Evolutionary conservation across 2,888 invertebrate species (phyloP).

Genomic region (Tachystola acroxantha): DNA sequence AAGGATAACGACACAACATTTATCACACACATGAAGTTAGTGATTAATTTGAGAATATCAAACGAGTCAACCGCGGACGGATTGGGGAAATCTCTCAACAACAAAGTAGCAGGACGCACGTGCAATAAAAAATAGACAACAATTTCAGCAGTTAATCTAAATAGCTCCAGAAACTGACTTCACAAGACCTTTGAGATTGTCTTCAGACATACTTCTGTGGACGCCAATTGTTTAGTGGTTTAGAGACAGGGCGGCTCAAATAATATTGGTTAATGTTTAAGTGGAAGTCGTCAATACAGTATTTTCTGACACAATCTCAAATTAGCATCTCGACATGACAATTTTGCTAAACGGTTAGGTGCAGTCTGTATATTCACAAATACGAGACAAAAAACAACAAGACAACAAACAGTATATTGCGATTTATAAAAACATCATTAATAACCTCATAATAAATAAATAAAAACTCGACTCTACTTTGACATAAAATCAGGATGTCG

Average conservation of each 20-base stretch:
- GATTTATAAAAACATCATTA: too few species aligned
- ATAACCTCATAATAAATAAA: too few species aligned
- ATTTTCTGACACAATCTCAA: too few species aligned
- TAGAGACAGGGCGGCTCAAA: slow-evolving; percentile 25
- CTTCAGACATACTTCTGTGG: slow-evolving; percentile 9
- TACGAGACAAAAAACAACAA: too few species aligned
- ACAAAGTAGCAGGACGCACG: slow-evolving; percentile 50
- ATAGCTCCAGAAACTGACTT: slow-evolving; percentile 30
- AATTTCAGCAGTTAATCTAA: slow-evolving; percentile 51
- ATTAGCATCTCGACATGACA: too few species aligned
- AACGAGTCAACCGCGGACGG: slow-evolving; percentile 13
- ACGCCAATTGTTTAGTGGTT: slow-evolving; percentile 10
- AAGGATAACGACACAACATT: slow-evolving; percentile 9
- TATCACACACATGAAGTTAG: slow-evolving; percentile 11
- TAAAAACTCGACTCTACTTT: too few species aligned
- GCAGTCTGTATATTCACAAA: too few species aligned
- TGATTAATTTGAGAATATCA: slow-evolving; percentile 16
- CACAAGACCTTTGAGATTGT: slow-evolving; percentile 22
- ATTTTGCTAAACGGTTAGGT: too few species aligned
- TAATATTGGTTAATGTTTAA: slow-evolving; percentile 33
- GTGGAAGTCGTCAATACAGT: too few species aligned
- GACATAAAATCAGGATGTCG: too few species aligned
- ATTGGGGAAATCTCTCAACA: slow-evolving; percentile 20
- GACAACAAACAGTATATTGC: too few species aligned
- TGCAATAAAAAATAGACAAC: slow-evolving; percentile 58